Evolutionary conservation across 2,797 vertebrate species (phyloP).

Genomic region (Peromyscus nudipes): DNA sequence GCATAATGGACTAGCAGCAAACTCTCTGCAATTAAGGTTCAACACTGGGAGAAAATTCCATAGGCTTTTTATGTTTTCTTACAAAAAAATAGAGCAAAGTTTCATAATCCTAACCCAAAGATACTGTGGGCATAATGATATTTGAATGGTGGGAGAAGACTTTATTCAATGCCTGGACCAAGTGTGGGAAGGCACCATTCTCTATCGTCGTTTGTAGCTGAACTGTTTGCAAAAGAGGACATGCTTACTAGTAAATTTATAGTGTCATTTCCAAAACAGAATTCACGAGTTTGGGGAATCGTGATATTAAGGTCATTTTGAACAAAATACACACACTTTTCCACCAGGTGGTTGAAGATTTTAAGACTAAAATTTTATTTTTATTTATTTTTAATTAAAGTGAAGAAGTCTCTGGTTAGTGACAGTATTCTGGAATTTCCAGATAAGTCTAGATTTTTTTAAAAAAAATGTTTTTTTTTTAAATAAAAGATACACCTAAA

Average conservation of each 20-base stretch:
- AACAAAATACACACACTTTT: conserved; percentile 73
- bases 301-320: conserved; percentile 73
- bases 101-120: not conserved
- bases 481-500: conserved; percentile 3
- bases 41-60: not conserved
- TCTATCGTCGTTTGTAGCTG: conserved; percentile 77
- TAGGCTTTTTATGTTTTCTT: not conserved
- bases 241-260: conserved; percentile 81
- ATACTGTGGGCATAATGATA: not conserved
- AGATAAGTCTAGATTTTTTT: not conserved
- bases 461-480: not conserved
- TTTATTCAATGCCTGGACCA: conserved; percentile 61
- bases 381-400: not conserved
- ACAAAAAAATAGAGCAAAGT: not conserved
- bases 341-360: conserved; percentile 73
- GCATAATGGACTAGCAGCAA: not conserved
- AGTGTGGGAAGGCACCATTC: conserved; percentile 25
- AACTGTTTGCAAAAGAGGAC: conserved; percentile 68
- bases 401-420: not conserved
- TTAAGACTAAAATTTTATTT: conserved; percentile 41
- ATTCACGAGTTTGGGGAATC: conserved; percentile 80
- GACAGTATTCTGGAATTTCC: not conserved
- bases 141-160: not conserved
- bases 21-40: not conserved
- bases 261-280: conserved; percentile 79